These are phyloP conservation scores for Tetramorium alpestre DNA, from an alignment of 1,140 invertebrate genomes.

Conservation along the genomic window DNA sequence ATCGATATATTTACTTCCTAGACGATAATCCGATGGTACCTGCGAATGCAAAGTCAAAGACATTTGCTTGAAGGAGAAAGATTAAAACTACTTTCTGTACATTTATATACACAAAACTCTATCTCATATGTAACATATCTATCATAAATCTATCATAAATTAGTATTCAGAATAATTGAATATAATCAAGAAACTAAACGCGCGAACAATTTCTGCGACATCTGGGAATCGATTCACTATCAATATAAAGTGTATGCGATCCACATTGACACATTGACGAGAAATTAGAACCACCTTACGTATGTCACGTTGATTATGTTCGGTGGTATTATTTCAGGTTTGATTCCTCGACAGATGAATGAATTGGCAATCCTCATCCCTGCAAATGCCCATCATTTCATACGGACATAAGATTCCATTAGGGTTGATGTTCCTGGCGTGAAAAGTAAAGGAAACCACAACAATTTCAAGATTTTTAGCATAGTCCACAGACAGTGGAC, in stretches of 20 bases:
- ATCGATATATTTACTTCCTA: conserved; percentile 50
- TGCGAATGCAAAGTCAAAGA: conserved; percentile 67
- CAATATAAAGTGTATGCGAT: background rate
- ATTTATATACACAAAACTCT: background rate
- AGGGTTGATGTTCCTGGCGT: conserved; percentile 77
- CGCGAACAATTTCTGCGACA: background rate
- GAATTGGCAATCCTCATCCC: conserved; percentile 82
- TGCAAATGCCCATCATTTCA: conserved; percentile 84
- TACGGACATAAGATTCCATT: conserved; percentile 84
- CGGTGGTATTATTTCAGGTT: conserved; percentile 73
- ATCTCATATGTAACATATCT: background rate
- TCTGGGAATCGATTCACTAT: background rate
- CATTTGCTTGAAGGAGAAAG: conserved; percentile 41
- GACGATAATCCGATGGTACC: conserved; percentile 59
- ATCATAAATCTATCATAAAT: background rate
- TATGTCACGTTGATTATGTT: conserved; percentile 76
- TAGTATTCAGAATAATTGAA: background rate
- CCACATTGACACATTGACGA: conserved; percentile 46
- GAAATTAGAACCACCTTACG: conserved; percentile 83
- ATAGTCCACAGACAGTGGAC: background rate
- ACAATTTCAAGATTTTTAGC: conserved; percentile 71
- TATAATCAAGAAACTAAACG: background rate
- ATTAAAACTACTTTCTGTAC: conserved; percentile 1
- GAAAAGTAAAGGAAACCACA: conserved; percentile 77
- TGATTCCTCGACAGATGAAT: conserved; percentile 78